A percentile compares a stretch with the other conserved stretches of the same genome.
Evolutionary conservation across 2,888 invertebrate genomes (phyloP).

Genomic region (Chrysotoxum bicinctum): DNA sequence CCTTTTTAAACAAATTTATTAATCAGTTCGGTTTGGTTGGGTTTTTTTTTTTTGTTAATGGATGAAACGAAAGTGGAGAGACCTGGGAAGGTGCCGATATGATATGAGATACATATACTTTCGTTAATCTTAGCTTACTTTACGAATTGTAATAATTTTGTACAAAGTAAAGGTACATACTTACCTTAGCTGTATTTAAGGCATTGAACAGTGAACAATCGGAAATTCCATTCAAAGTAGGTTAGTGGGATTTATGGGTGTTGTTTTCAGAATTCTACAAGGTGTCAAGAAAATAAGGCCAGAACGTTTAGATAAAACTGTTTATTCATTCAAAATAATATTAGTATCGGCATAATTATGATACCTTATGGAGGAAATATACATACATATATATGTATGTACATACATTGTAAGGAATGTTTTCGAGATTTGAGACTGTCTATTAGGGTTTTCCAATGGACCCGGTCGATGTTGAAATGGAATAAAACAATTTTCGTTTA

Average conservation of each 20-base stretch:
- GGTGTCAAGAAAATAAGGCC: neutral
- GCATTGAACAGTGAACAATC: no score
- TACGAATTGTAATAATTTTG: neutral
- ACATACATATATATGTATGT: no score
- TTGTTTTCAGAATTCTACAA: neutral
- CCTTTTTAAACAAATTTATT: constrained; percentile 8
- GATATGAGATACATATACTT: neutral
- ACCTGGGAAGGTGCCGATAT: neutral
- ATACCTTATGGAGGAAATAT: no score
- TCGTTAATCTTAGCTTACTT: neutral
- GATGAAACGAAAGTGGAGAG: neutral
- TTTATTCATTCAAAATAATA: neutral
- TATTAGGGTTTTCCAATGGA: no score
- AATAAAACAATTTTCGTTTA: no score
- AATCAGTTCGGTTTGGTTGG: neutral
- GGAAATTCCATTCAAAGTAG: constrained; percentile 18
- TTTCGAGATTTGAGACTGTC: no score
- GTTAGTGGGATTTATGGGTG: constrained; percentile 2
- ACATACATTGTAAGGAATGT: no score
- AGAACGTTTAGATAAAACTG: neutral
- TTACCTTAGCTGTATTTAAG: no score
- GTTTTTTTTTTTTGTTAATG: neutral
- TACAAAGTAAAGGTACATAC: neutral
- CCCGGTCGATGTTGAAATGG: no score
- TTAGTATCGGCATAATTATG: no score